phyloP scores from a whole-genome alignment of 2,888 invertebrate genomes.

The Timandra comae region DNA sequence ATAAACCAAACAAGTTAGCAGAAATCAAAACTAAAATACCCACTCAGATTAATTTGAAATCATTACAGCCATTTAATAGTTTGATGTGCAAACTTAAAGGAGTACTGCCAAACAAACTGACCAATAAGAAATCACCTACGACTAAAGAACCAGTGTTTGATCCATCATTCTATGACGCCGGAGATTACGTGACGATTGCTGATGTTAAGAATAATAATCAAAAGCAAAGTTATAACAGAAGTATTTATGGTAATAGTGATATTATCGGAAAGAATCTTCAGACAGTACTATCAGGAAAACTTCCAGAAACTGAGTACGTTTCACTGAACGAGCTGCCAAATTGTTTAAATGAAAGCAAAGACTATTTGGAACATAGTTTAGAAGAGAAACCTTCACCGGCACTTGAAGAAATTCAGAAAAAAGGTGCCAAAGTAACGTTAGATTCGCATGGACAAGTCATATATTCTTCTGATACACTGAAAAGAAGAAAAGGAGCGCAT shows the following conservation, averaged over 20 bases:
- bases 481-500: constrained; percentile 86
- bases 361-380: constrained; percentile 54
- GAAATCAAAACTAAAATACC: constrained; percentile 42
- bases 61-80: constrained; percentile 80
- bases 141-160: constrained; percentile 60
- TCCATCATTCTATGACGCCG: constrained; percentile 78
- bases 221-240: constrained; percentile 64
- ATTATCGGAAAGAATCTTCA: constrained; percentile 79
- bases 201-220: constrained; percentile 89
- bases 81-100: constrained; percentile 84
- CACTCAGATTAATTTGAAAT: constrained; percentile 46
- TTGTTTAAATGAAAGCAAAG: constrained; percentile 59
- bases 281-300: constrained; percentile 77
- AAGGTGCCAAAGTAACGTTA: constrained; percentile 87
- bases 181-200: constrained; percentile 91
- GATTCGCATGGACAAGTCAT: constrained; percentile 93
- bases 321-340: constrained; percentile 87
- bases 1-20: constrained; percentile 34
- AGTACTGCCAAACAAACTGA: constrained; percentile 73
- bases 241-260: constrained; percentile 81
- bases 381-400: constrained; percentile 47
- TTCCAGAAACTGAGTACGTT: constrained; percentile 85
- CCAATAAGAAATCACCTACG: constrained; percentile 69
- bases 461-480: constrained; percentile 90
- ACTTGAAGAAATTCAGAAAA: constrained; percentile 65